Percentiles rank a stretch among this genome's conserved stretches.
phyloP scores from a whole-genome alignment of 2,113 vertebrate species.

The Eclectus roratus region DNA sequence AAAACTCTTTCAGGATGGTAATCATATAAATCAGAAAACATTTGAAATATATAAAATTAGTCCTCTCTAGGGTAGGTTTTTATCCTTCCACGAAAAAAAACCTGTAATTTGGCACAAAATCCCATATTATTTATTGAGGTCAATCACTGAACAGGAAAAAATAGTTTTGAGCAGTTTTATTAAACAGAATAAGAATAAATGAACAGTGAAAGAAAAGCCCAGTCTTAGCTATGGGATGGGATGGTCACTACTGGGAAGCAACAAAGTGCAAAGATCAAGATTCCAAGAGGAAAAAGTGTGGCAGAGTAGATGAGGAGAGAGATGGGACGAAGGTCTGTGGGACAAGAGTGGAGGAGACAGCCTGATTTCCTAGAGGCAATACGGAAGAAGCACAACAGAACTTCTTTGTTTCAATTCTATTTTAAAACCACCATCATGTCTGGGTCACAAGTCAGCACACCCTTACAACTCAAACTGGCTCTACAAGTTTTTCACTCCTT shows the following conservation, averaged over 20 bases:
- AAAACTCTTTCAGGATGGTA: not conserved
- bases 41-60: not conserved
- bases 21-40: not conserved
- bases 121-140: not conserved
- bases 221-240: not conserved
- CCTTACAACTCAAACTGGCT: conserved; percentile 49
- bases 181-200: not conserved
- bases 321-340: not conserved
- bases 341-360: not conserved
- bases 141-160: not conserved
- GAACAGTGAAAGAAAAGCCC: not conserved
- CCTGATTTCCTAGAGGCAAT: not conserved
- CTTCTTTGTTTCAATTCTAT: conserved; percentile 25
- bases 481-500: conserved; percentile 40
- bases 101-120: not conserved
- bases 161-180: not conserved
- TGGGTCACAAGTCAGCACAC: conserved; percentile 47
- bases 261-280: not conserved
- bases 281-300: not conserved
- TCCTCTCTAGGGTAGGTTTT: not conserved
- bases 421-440: not conserved
- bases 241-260: not conserved
- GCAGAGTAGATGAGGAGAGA: not conserved
- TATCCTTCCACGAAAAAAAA: not conserved
- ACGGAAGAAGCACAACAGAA: not conserved